phyloP scores from a whole-genome alignment of 2,797 vertebrate species.

The Anguilla megastoma region DNA sequence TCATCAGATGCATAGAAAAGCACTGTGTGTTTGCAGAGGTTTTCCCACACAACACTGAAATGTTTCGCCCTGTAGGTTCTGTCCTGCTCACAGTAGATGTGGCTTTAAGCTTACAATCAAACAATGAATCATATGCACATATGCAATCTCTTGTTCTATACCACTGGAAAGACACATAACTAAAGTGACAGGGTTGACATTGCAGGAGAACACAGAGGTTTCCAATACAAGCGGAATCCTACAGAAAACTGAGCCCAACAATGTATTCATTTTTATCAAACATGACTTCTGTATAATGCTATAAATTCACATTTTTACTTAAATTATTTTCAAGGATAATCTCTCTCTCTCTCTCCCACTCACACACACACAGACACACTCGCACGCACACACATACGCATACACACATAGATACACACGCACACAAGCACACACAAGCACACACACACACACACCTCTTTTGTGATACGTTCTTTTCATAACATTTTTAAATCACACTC shows the following conservation, averaged over 20 bases:
- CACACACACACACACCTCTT: background rate
- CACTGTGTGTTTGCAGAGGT: background rate
- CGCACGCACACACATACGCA: background rate
- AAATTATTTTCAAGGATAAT: background rate
- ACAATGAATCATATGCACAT: background rate
- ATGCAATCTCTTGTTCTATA: background rate
- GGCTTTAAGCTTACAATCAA: background rate
- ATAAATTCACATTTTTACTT: background rate
- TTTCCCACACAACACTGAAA: background rate
- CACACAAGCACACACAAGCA: background rate
- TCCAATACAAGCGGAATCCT: background rate
- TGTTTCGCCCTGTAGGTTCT: background rate
- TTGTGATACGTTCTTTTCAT: background rate
- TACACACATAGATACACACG: background rate
- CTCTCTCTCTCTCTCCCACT: background rate
- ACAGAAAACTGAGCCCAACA: background rate
- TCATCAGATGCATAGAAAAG: background rate
- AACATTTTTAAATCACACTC: background rate
- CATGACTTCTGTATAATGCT: background rate
- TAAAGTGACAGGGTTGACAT: background rate
- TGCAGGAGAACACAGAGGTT: background rate
- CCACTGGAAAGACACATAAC: background rate
- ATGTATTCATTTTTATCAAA: background rate
- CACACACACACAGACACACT: background rate
- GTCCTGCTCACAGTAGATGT: background rate